Evolutionary conservation across 1,140 invertebrate genomes (phyloP), one percentile per base, ranked within the genome.

Genomic region (Cydia splendana): DNA sequence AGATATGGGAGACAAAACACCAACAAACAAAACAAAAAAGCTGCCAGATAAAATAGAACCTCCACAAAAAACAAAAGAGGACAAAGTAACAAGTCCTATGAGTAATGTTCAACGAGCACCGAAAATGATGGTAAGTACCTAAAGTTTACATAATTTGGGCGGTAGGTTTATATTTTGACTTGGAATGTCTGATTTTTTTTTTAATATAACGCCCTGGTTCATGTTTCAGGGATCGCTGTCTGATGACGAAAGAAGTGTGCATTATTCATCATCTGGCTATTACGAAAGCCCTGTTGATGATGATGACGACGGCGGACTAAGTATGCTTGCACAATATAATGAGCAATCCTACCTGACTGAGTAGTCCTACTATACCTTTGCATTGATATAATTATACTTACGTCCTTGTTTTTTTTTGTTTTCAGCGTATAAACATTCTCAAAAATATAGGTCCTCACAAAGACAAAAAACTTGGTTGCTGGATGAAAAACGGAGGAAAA

Each of bases 231-330:
- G 94, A 75, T 95, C 95, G 34, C 86, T 95, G 78, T 95, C 95
- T 3, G 95, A 95, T 82, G 95, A 96, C 82, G 95, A 96, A 86
- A 93, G 94, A 86, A 96, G 95, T 88, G 95, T 95, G 53, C 95
- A 95, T 77, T 96, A 96, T 84, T 96, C 96, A 67, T 96, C 96
- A 1, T 96, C 96, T 1, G 96, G 96, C 2, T 96, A 96, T 81
- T 97, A 97, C 85, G 96, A 96, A 84, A 96, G 96, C 85, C 96
- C 96, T 12, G 94, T 96, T 0, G 95, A 96, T 38, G 96, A 97
- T 82, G 94, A 93, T 12, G 92, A 93, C 79, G 92, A 93, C 82
- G 93, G 93, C 65, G 93, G 93, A 42, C 87, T 93, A 84, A 94
- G 94, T 94, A 93, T 87, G 88, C 73, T 76, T 71, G 77, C 53